Base-by-base conservation (phyloP, 2,888 invertebrate genomes). In the Patella depressa region DNA sequence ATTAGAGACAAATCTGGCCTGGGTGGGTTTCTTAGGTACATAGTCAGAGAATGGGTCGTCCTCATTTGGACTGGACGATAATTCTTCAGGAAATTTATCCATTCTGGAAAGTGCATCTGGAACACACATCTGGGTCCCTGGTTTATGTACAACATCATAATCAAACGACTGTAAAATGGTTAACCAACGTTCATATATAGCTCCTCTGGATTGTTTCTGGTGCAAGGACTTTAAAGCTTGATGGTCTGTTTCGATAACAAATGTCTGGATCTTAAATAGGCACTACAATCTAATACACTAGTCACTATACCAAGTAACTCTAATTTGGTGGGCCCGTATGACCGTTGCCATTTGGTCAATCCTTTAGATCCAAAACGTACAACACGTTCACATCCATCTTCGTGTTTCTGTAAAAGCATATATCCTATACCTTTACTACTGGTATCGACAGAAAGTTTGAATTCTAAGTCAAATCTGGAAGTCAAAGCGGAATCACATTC, bases 241-340 rank as follows among this genome's bases (percentile, higher is more conserved):
- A 69, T 75, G 72, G 69, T 77, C 72, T 24, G 55, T 73, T 73
- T 75, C 74, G n/a, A 76, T 71, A 5, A 78, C 75, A 74, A 77
- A 29, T 71, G 54, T 34, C 65, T 65, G 17, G 74, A 74, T 15
- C 54, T 71, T n/a, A 78, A 29, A 69, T 76, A 79, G 19, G 73
- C 72, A 14, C 65, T 19, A 76, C 73, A 73, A 53, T 79, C 76
- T 17, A 79, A 59, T 5, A 79, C 70, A 53, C 74, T 76, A 17
- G 69, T 70, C 2, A 76, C 76, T 71, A 79, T 45, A 4, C 55
- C 78, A n/a, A 75, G 19, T 14, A 72, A 29, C 54, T 79, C 76
- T 53, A 79, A 73, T 71, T 76, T 79, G 12, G 73, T 76, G 15
- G 73, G 79, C 14, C 76, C 73, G 73, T 78, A 78, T 17, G 73